Evolutionary conservation across 2,888 invertebrate species (phyloP).

Genomic region (Embidobia sp.): DNA sequence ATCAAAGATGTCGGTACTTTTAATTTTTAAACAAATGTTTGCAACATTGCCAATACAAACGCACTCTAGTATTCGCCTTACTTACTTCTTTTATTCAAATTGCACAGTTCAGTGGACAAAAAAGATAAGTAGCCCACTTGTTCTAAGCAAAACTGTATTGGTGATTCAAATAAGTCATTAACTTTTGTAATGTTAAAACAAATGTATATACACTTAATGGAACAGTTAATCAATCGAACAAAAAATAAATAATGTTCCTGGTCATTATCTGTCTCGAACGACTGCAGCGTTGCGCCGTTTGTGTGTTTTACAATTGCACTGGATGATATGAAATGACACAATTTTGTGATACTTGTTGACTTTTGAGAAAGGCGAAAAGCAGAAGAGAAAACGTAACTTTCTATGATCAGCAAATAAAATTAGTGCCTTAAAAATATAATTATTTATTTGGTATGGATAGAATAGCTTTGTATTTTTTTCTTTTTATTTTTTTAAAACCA

Average conservation of each 20-base stretch:
- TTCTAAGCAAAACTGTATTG: neutral
- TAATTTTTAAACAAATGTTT: slow-evolving; percentile 27
- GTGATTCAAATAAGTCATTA: slow-evolving; percentile 46
- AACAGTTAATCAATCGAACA: slow-evolving; percentile 6
- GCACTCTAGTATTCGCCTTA: slow-evolving; percentile 37
- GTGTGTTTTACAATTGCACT: slow-evolving; percentile 3
- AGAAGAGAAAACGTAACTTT: neutral
- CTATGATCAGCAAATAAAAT: slow-evolving; percentile 23
- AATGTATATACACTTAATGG: slow-evolving; percentile 36
- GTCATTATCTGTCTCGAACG: slow-evolving; percentile 12
- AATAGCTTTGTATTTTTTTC: slow-evolving; percentile 26
- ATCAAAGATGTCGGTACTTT: slow-evolving; percentile 43
- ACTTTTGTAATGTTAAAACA: slow-evolving; percentile 24
- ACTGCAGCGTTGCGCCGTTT: slow-evolving; percentile 2
- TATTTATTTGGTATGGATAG: slow-evolving; percentile 47
- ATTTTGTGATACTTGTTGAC: slow-evolving; percentile 34
- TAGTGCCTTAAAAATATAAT: slow-evolving; percentile 46
- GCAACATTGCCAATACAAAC: slow-evolving; percentile 30
- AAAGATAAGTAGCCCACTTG: slow-evolving; percentile 23
- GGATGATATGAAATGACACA: slow-evolving; percentile 20
- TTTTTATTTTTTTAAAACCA: neutral
- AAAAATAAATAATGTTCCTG: slow-evolving; percentile 21
- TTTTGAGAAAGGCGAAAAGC: slow-evolving; percentile 1
- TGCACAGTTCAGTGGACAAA: slow-evolving; percentile 21
- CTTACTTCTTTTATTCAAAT: slow-evolving; percentile 18